Base-by-base conservation (phyloP, 2,113 vertebrate species). In the Paradisaea rubra region DNA sequence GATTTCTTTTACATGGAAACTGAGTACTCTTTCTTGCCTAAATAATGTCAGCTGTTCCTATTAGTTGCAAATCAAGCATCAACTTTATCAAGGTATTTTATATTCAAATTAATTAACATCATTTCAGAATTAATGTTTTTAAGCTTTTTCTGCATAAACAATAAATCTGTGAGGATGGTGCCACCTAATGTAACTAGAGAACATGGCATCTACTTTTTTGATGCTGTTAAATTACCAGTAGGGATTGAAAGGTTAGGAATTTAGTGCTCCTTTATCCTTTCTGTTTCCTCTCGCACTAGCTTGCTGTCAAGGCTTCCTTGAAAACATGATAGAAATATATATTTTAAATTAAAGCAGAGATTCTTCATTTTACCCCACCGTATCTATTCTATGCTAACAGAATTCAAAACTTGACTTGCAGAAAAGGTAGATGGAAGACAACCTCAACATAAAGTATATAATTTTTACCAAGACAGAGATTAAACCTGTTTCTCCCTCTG, bases 141-240 rank as follows among this genome's bases (percentile, higher is more conserved):
- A 15, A 57, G n/a, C 15, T 86, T 85, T 66, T 56, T 86, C 45
- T n/a, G 53, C 13, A 6, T 78, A 88, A 93, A 41, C 47, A 59
- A 79, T 92, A 45, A 86, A 71, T 91, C 92, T 84, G 84, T 93
- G 97, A 77, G 53, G 39, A 97, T 94, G 59, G 86, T 95, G 97
- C 98, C 98, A 98, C 93, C 98, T 98, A 91, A 94, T 86, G 98
- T 95, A 93, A 73, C 37, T 15, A 93, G 54, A 80, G 91, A 94
- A 83, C 23, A 89, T 30, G 31, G 50, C 84, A 86, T 27, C 35
- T 35, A 6, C 50, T 81, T 86, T 56, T 54, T 54, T 35, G 17
- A 45, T 15, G 2, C 11, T 41, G 16, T 44, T 53, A 39, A n/a
- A 13, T 73, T 81, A 30, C 11, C 11, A 35, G 7, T 6, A 42